These are phyloP conservation scores for Acanthisitta chloris DNA, from an alignment of 2,113 vertebrate genomes.

Conservation along the genomic window DNA sequence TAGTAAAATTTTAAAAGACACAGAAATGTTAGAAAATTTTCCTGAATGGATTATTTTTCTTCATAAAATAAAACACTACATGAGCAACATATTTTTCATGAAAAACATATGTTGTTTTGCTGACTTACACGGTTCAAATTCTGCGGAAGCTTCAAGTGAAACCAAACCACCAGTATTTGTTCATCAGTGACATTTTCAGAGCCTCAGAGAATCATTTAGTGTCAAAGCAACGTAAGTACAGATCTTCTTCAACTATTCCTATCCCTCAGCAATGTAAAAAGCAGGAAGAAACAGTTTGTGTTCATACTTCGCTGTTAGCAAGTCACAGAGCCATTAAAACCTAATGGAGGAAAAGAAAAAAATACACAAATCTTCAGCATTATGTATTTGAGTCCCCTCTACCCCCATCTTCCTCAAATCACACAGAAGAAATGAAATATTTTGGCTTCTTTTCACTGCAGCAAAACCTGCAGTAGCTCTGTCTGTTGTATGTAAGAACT, in stretches of 20 bases:
- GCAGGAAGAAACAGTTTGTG: neutral
- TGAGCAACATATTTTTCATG: neutral
- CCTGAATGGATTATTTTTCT: neutral
- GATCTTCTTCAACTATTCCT: neutral
- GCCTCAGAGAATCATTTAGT: neutral
- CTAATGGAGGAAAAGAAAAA: neutral
- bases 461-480: neutral
- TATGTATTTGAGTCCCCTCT: neutral
- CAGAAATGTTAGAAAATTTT: neutral
- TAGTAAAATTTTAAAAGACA: neutral
- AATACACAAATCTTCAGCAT: fast-evolving
- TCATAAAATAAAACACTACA: neutral
- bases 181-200: neutral
- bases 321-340: neutral
- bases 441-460: neutral
- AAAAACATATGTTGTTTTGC: neutral
- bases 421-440: neutral
- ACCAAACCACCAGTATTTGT: neutral
- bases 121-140: neutral
- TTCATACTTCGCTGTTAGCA: neutral
- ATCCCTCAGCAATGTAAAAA: neutral
- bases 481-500: neutral
- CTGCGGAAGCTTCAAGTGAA: neutral
- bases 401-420: neutral
- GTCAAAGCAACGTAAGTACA: neutral